Base-by-base conservation (phyloP, 30 jellyfish, hydroid and myxozoan genomes). In the Chironex yamaguchii region DNA sequence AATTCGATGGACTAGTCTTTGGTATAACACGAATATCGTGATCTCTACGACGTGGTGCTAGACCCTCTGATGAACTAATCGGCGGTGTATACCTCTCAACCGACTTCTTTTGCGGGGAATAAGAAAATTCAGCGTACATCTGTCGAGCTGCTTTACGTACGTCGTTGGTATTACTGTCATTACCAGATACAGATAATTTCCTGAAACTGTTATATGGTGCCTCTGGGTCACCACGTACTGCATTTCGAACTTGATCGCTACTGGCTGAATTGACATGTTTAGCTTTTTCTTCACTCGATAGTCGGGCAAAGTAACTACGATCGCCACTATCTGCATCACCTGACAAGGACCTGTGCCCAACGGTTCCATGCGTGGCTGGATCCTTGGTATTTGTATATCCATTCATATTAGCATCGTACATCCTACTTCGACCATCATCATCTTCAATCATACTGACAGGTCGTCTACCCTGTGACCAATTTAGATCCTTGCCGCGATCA, bases 41-140 rank as follows among this genome's bases (percentile, higher is more conserved):
- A 65, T 85, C 75, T 42, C 65, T 71, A 23, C 76, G 76, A 17
- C 76, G 86, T 62, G 66, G 86, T 24, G 51, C 58, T 34, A 48
- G 82, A 36, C 62, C 82, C 4, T 58, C 24, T 58, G 24, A 4
- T 4, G 31, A 58, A 13, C 73, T 26, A 11, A n/a, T 4, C 25
- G 31, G 32, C 9, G 31, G 24, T 58, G 73, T 58, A 24, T 58
- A 42, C 0, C 67, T 67, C 22, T 29, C 81, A 67, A 67, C 67
- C 9, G 70, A 9, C 29, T 66, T 70, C 29, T 65, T 91, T 2
- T 62, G 27, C 13, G 97, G 97, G 20, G 90, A 73, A 14, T 87
- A 85, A 35, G 97, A 84, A 2, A 91, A 80, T 71, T 91, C 97
- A 6, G 89, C 96, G 50, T 91, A 91, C 2, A 87, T 62, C 21